A percentile compares a stretch with the other conserved stretches of the same genome.
Conservation (phyloP, 2,888 invertebrate genomes). For the Tiphia femorata region DNA sequence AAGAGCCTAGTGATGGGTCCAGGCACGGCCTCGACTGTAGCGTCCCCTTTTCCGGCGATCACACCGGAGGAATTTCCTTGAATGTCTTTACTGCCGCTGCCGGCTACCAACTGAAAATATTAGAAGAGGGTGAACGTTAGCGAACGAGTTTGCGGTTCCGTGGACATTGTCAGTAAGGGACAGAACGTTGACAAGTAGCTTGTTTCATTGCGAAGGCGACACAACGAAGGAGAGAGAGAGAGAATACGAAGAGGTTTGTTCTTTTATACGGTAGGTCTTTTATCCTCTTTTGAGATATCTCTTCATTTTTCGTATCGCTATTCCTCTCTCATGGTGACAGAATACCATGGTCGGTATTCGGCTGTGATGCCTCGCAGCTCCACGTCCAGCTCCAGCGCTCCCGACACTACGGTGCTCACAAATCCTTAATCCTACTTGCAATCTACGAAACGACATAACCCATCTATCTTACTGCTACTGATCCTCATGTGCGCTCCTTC, state of each 20-base stretch:
- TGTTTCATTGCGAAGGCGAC: too few relatives aligned
- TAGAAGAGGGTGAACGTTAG: not conserved
- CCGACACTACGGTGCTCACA: constrained; percentile 66
- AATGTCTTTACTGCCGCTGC: constrained; percentile 75
- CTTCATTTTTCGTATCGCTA: constrained; percentile 35
- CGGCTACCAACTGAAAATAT: constrained; percentile 81
- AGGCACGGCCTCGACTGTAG: constrained; percentile 81
- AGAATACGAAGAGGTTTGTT: too few relatives aligned
- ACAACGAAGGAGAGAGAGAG: constrained; percentile 13
- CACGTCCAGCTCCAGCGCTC: constrained; percentile 67
- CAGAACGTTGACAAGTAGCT: too few relatives aligned
- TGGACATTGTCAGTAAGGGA: too few relatives aligned
- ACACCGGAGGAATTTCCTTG: constrained; percentile 71
- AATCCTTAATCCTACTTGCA: constrained; percentile 50
- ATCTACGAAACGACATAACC: constrained; percentile 37
- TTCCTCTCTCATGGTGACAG: constrained; percentile 2
- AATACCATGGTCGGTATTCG: constrained; percentile 39
- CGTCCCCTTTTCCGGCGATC: constrained; percentile 25
- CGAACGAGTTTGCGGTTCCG: too few relatives aligned
- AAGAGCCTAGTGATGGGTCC: constrained; percentile 89
- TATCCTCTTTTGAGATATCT: constrained; percentile 9
- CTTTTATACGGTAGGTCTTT: too few relatives aligned
- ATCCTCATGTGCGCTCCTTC: constrained; percentile 53
- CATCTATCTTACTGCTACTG: constrained; percentile 61
- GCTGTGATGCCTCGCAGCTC: constrained; percentile 57